phyloP scores from a whole-genome alignment of 2,113 vertebrate species.

The Pachypanchax playfairii region DNA sequence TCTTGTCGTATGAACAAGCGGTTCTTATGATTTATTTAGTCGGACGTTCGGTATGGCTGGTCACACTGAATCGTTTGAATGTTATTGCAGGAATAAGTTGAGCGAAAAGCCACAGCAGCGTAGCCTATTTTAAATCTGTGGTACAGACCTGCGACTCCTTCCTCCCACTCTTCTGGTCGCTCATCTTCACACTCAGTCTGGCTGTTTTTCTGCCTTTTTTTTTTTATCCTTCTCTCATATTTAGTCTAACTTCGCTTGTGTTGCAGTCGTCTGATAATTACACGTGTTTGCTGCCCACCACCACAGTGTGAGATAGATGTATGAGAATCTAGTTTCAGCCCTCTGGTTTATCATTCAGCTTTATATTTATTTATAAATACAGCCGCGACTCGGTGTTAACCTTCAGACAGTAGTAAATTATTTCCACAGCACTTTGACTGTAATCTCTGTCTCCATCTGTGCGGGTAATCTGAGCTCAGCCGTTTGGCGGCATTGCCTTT shows the following conservation, averaged over 20 bases:
- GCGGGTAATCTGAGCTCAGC: conserved; percentile 23
- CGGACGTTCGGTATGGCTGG: conserved; percentile 1
- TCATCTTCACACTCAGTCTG: not conserved
- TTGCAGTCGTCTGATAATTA: too few relatives aligned
- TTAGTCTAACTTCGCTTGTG: too few relatives aligned
- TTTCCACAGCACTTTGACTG: conserved; percentile 19
- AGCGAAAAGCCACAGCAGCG: not conserved
- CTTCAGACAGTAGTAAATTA: conserved; percentile 36
- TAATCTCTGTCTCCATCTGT: conserved; percentile 16
- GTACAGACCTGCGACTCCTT: not conserved
- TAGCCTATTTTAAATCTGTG: not conserved
- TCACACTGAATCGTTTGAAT: not conserved
- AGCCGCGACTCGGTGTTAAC: conserved; percentile 19
- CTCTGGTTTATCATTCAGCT: not conserved
- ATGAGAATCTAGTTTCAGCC: not conserved
- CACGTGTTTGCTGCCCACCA: too few relatives aligned
- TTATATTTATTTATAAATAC: conserved; percentile 17
- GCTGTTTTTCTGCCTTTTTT: not conserved
- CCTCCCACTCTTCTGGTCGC: not conserved
- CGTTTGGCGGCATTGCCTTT: conserved; percentile 9
- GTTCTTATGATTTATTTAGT: conserved; percentile 22
- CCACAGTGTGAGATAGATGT: too few relatives aligned
- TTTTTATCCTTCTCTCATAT: too few relatives aligned
- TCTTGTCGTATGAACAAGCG: conserved; percentile 8
- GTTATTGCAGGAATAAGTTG: conserved; percentile 22